These are phyloP conservation scores for Aethina tumida DNA, from an alignment of 1,140 invertebrate species.

Conservation along the genomic window DNA sequence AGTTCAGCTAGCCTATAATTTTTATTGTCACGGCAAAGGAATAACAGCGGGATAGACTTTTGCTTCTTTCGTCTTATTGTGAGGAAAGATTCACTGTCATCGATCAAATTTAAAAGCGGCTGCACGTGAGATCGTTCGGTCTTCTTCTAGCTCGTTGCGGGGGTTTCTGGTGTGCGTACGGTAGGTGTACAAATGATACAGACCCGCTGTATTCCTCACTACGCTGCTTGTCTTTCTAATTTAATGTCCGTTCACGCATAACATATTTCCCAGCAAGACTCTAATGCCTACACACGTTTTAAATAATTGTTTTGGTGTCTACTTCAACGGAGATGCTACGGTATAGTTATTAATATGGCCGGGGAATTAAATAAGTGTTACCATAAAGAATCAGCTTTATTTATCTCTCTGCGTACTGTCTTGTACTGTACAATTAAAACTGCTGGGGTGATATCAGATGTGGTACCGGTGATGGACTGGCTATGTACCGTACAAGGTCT, in stretches of 20 bases:
- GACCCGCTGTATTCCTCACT: conserved; percentile 17
- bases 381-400: too few relatives aligned
- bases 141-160: too few relatives aligned
- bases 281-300: conserved; percentile 27
- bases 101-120: conserved; percentile 11
- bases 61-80: conserved; percentile 27
- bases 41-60: conserved; percentile 38
- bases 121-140: too few relatives aligned
- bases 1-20: conserved; percentile 54
- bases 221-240: conserved; percentile 29
- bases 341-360: conserved; percentile 1
- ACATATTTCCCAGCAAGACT: conserved; percentile 27
- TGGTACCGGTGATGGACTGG: too few relatives aligned
- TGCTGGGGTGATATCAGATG: too few relatives aligned
- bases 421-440: too few relatives aligned
- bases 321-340: conserved; percentile 7
- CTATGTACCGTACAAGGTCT: too few relatives aligned
- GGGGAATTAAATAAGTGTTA: conserved; percentile 1
- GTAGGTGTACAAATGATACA: conserved; percentile 17
- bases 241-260: conserved; percentile 29
- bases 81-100: conserved; percentile 22
- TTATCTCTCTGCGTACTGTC: too few relatives aligned
- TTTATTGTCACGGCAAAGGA: conserved; percentile 51
- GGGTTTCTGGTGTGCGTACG: conserved; percentile 4
- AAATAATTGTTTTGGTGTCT: conserved; percentile 26